Percentiles rank a stretch among this genome's conserved stretches.
phyloP scores from a whole-genome alignment of 1,140 invertebrate species.

The Aphis craccivora region DNA sequence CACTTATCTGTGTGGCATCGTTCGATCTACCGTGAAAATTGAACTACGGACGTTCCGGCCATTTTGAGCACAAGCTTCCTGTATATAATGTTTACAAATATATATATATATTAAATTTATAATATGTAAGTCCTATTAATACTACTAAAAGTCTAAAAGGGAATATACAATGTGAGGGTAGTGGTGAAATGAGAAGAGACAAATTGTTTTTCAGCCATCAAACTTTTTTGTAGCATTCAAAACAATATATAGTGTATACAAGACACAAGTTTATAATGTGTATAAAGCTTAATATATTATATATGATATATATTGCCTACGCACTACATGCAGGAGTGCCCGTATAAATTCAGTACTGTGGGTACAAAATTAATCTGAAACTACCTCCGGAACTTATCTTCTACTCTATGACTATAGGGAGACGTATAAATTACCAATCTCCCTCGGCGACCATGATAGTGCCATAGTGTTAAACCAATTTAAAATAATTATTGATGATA shows the following conservation, averaged over 20 bases:
- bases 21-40: no score
- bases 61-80: no score
- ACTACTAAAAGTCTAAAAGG: background rate
- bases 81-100: no score
- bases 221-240: background rate
- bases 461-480: background rate
- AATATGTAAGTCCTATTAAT: background rate
- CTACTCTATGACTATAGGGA: background rate
- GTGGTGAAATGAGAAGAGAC: background rate
- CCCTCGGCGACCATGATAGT: background rate
- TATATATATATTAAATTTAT: background rate
- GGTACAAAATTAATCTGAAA: background rate
- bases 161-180: background rate
- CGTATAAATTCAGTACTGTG: background rate
- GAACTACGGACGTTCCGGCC: no score
- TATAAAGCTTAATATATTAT: background rate
- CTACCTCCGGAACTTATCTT: background rate
- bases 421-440: background rate
- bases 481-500: background rate
- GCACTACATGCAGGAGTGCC: background rate
- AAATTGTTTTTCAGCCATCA: background rate
- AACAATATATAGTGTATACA: background rate
- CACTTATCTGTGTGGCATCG: no score
- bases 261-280: background rate
- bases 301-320: background rate